These are phyloP conservation scores for Cydia pomonella DNA, from an alignment of 1,140 invertebrate genomes.

Conservation along the genomic window DNA sequence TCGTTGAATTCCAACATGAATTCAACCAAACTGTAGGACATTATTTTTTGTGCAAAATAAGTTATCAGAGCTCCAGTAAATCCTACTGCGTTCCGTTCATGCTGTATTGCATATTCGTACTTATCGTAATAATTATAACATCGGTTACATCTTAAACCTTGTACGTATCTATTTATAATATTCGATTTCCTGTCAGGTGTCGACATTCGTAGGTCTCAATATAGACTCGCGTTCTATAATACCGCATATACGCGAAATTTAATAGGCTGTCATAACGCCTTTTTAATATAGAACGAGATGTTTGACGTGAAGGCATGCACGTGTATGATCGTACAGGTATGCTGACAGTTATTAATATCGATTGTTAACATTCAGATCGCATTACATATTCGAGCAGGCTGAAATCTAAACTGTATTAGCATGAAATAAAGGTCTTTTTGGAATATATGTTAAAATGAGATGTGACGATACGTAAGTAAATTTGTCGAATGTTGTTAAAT, in stretches of 20 bases:
- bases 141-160: no score
- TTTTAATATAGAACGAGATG: not conserved
- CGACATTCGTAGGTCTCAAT: not conserved
- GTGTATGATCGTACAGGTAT: constrained; percentile 11
- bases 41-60: no score
- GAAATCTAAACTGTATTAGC: not conserved
- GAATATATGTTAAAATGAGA: not conserved
- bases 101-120: no score
- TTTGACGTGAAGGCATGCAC: constrained; percentile 10
- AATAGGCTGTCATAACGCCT: not conserved
- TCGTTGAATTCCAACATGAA: no score
- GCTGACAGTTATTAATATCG: constrained; percentile 10
- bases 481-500: not conserved
- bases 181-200: constrained; percentile 5
- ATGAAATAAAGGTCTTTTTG: not conserved
- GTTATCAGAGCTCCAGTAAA: no score
- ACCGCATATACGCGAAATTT: not conserved
- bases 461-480: not conserved
- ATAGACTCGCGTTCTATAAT: not conserved
- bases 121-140: no score
- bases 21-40: no score
- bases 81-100: no score
- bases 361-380: not conserved
- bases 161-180: no score
- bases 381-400: not conserved